Evolutionary conservation across 2,888 invertebrate genomes (phyloP).

Genomic region (Cantharis lateralis): DNA sequence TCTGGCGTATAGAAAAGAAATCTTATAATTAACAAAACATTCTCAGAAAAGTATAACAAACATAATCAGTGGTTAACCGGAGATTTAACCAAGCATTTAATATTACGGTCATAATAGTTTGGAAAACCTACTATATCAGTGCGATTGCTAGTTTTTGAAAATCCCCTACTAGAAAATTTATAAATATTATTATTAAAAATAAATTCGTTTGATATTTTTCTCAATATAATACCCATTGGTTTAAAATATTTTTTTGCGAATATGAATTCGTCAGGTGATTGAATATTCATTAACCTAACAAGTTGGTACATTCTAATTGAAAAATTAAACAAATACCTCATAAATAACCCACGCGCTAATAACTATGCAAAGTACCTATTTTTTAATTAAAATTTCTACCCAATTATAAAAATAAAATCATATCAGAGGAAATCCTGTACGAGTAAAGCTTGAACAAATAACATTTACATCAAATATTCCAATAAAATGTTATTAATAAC

Average conservation of each 20-base stretch:
- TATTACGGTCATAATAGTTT: no score
- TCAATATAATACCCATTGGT: not conserved
- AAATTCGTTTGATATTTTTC: no score
- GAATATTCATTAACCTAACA: not conserved
- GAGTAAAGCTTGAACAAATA: not conserved
- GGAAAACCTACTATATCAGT: no score
- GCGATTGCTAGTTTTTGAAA: no score
- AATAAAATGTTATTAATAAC: not conserved
- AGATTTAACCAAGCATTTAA: no score
- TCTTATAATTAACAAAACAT: no score
- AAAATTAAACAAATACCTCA: not conserved
- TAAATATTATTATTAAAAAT: no score
- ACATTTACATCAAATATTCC: not conserved
- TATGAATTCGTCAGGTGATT: not conserved
- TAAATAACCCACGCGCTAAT: not conserved
- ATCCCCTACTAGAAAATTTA: no score
- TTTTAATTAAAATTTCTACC: not conserved
- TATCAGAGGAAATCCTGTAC: not conserved
- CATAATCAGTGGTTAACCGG: no score
- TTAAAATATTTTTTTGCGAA: not conserved
- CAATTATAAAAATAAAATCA: not conserved
- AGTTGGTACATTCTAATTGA: not conserved
- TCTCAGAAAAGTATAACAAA: no score
- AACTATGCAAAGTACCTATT: not conserved
- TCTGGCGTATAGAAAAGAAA: no score